phyloP scores from a whole-genome alignment of 2,888 invertebrate genomes.

The Quadroppia sp. region DNA sequence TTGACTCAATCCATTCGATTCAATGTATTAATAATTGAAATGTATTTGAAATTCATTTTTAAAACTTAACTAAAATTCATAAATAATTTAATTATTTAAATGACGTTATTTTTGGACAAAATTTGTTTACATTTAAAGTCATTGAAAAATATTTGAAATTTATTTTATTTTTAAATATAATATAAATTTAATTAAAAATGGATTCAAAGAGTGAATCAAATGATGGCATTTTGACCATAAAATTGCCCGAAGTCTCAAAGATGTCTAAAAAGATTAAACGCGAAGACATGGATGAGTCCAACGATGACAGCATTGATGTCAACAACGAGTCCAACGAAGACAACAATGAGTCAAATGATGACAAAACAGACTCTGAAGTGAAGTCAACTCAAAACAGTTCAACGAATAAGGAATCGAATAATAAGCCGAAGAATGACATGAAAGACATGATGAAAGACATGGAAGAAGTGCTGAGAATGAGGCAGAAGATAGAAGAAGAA shows the following conservation, averaged over 20 bases:
- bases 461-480: conserved; percentile 50
- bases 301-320: neutral
- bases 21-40: too few species aligned
- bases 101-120: too few species aligned
- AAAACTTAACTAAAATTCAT: too few species aligned
- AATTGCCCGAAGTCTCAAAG: conserved; percentile 22
- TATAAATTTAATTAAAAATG: neutral
- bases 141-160: too few species aligned
- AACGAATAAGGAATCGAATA: neutral
- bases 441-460: conserved; percentile 4
- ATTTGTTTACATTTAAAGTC: too few species aligned
- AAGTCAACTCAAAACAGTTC: neutral
- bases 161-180: too few species aligned
- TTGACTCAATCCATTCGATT: too few species aligned
- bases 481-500: conserved; percentile 83
- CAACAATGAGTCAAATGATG: neutral
- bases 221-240: conserved; percentile 29
- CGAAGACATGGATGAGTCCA: neutral
- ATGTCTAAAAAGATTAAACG: neutral
- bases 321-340: neutral
- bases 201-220: conserved; percentile 4
- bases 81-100: too few species aligned
- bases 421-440: neutral
- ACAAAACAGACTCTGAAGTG: neutral
- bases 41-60: too few species aligned